Conservation (phyloP, 2,888 invertebrate species). For the Selenia dentaria region DNA sequence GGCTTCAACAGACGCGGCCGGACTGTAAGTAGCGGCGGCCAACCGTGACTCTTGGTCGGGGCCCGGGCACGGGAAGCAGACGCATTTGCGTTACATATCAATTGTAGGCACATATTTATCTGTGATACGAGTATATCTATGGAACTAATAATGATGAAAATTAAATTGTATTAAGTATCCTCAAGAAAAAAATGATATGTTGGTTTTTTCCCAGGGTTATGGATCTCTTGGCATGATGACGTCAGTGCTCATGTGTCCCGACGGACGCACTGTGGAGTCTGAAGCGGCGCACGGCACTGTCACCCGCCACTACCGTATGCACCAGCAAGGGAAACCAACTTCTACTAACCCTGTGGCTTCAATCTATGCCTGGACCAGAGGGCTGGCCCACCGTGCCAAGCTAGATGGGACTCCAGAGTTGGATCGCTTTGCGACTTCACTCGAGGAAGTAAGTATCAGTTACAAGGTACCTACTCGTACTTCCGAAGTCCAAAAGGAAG, state of each 20-base stretch:
- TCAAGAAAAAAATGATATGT: too few relatives aligned
- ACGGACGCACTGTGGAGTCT: constrained; percentile 92
- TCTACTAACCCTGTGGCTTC: constrained; percentile 97
- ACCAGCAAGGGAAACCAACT: constrained; percentile 93
- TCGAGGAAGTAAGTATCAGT: constrained; percentile 85
- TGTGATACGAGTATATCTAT: too few relatives aligned
- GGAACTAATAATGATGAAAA: too few relatives aligned
- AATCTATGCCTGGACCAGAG: constrained; percentile 96
- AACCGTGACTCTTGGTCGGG: too few relatives aligned
- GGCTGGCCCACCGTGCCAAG: constrained; percentile 92
- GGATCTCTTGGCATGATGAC: constrained; percentile 97
- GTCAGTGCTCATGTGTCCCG: constrained; percentile 95
- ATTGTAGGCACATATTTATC: too few relatives aligned
- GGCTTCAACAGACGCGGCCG: too few relatives aligned
- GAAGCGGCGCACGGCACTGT: constrained; percentile 97
- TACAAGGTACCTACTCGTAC: too few relatives aligned
- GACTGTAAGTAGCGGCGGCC: too few relatives aligned
- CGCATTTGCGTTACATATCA: too few relatives aligned
- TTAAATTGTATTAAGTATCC: too few relatives aligned
- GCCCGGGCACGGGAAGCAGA: too few relatives aligned
- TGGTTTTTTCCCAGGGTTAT: constrained; percentile 79
- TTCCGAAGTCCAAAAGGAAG: too few relatives aligned
- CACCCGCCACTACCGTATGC: constrained; percentile 94
- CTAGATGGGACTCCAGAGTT: constrained; percentile 91
- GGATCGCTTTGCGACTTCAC: constrained; percentile 86